Evolutionary conservation across 2,113 vertebrate species (phyloP).

Genomic region (Cichladusa arquata): DNA sequence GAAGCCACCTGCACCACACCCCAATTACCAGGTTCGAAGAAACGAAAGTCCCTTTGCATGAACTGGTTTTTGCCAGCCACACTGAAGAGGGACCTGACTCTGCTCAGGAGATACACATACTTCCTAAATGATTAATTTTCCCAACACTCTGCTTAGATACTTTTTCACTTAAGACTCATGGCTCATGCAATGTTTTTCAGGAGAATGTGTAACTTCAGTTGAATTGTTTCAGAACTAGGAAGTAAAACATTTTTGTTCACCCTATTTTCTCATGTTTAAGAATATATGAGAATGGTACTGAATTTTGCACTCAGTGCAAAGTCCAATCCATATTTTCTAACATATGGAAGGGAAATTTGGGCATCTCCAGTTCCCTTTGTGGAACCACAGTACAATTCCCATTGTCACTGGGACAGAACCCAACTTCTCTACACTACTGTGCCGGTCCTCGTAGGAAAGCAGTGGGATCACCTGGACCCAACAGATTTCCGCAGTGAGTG

Average conservation of each 20-base stretch:
- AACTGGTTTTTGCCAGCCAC: neutral
- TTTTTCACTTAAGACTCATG: neutral
- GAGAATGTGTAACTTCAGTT: rapidly evolving
- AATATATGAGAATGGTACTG: neutral
- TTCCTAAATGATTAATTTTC: neutral
- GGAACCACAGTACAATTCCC: neutral
- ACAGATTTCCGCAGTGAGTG: neutral
- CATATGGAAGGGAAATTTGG: neutral
- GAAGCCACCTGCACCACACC: neutral
- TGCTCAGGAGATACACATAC: neutral
- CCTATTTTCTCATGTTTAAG: neutral
- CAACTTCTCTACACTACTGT: neutral
- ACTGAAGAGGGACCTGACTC: neutral
- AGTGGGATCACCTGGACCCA: neutral
- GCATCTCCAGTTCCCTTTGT: neutral
- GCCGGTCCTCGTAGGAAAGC: neutral
- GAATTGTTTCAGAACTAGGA: neutral
- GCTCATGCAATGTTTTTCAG: neutral
- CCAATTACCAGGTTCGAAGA: neutral
- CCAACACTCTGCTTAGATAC: neutral
- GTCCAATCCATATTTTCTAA: neutral
- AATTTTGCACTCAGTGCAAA: neutral
- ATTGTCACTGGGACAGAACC: neutral
- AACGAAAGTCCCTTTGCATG: neutral
- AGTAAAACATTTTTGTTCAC: neutral